These are phyloP conservation scores for Diglossa brunneiventris DNA, from an alignment of 2,113 vertebrate genomes.

Conservation along the genomic window DNA sequence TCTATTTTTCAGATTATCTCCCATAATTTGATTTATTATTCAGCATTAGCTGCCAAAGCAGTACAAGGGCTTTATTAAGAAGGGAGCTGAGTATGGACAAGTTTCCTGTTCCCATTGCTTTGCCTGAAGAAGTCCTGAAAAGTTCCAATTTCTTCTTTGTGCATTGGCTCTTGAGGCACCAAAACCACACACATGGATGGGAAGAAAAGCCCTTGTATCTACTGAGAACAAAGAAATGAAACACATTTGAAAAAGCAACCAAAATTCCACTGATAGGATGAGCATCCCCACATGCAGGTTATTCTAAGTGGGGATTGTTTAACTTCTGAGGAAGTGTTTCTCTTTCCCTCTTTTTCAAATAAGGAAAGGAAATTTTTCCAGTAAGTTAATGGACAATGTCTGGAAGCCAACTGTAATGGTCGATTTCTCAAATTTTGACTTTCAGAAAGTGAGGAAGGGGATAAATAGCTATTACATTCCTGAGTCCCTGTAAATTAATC, in stretches of 20 bases:
- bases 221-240: not conserved
- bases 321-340: not conserved
- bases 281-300: not conserved
- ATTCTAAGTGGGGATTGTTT: not conserved
- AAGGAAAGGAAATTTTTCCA: not conserved
- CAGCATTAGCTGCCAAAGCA: not conserved
- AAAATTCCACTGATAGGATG: not conserved
- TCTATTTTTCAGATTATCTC: not conserved
- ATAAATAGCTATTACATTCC: not conserved
- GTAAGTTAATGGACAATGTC: not conserved
- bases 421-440: not conserved
- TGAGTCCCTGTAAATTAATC: not conserved
- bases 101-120: not conserved
- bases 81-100: not conserved
- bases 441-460: not conserved
- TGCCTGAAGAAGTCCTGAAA: not conserved
- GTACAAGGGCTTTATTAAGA: not conserved
- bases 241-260: not conserved
- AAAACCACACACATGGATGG: not conserved
- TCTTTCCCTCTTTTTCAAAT: not conserved
- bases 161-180: not conserved
- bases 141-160: not conserved
- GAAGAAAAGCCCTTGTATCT: not conserved
- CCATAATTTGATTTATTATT: not conserved
- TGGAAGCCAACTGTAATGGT: not conserved